A percentile compares a stretch with the other conserved stretches of the same genome.
phyloP scores from a whole-genome alignment of 1,140 invertebrate species.

The Cotesia vestalis region DNA sequence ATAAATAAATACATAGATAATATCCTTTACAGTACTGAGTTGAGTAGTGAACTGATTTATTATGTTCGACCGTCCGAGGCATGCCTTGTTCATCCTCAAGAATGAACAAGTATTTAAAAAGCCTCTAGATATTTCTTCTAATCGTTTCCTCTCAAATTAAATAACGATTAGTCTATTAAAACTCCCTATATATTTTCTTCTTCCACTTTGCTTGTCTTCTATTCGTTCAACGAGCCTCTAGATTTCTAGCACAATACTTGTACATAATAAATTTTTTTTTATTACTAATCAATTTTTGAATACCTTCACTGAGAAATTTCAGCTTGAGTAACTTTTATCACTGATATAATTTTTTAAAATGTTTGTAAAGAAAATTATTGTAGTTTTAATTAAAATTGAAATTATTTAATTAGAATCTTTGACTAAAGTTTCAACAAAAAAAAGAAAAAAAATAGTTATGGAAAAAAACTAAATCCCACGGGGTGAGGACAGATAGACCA shows the following conservation, averaged over 20 bases:
- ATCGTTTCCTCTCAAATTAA: conserved; percentile 32
- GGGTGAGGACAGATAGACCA: conserved; percentile 12
- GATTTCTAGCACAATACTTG: too few relatives aligned
- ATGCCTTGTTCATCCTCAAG: conserved; percentile 26
- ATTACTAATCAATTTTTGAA: too few relatives aligned
- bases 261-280: too few relatives aligned
- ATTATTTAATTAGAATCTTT: background rate
- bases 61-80: conserved; percentile 37
- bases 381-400: too few relatives aligned
- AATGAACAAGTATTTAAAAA: conserved; percentile 36
- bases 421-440: background rate
- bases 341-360: too few relatives aligned
- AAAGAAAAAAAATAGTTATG: background rate
- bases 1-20: too few relatives aligned
- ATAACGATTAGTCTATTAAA: conserved; percentile 35
- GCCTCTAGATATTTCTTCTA: conserved; percentile 3
- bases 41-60: conserved; percentile 35
- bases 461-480: conserved; percentile 1
- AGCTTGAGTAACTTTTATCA: too few relatives aligned
- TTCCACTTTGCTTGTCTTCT: background rate
- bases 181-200: background rate
- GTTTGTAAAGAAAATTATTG: too few relatives aligned
- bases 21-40: background rate
- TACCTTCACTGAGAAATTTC: too few relatives aligned
- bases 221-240: too few relatives aligned